Percentiles rank a stretch among this genome's conserved stretches.
Evolutionary conservation across 2,888 invertebrate genomes (phyloP).

Genomic region (Trissoscelio sp.): DNA sequence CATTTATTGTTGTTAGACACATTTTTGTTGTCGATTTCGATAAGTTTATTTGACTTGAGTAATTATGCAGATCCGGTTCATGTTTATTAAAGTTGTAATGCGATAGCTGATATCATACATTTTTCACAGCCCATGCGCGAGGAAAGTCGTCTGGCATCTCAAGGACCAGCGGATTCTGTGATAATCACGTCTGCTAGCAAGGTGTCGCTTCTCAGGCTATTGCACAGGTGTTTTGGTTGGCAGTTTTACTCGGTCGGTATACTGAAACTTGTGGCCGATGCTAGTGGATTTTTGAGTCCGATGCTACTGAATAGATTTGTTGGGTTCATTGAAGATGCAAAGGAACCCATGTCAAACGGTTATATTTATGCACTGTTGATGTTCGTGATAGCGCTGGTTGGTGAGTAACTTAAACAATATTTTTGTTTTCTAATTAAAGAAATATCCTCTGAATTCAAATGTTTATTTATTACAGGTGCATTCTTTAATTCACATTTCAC

Average conservation of each 20-base stretch:
- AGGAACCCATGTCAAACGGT: slow-evolving; percentile 87
- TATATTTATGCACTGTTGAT: slow-evolving; percentile 88
- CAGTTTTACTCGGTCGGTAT: slow-evolving; percentile 94
- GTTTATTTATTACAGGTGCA: slow-evolving; percentile 85
- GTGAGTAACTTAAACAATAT: slow-evolving; percentile 84
- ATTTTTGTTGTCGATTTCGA: not conserved
- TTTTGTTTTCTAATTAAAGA: not conserved
- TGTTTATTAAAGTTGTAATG: slow-evolving; percentile 6
- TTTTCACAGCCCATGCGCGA: slow-evolving; percentile 63
- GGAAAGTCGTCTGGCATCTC: slow-evolving; percentile 16
- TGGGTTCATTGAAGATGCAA: slow-evolving; percentile 89
- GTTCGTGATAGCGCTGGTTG: slow-evolving; percentile 87
- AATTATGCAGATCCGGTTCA: not conserved
- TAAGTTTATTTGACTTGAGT: slow-evolving; percentile 1
- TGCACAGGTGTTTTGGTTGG: slow-evolving; percentile 90
- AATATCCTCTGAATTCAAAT: not conserved
- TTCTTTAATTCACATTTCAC: slow-evolving; percentile 95
- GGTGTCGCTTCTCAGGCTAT: slow-evolving; percentile 87
- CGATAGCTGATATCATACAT: slow-evolving; percentile 1
- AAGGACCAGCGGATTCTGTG: slow-evolving; percentile 58
- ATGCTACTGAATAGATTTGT: slow-evolving; percentile 93
- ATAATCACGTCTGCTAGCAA: slow-evolving; percentile 77
- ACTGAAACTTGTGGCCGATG: slow-evolving; percentile 92
- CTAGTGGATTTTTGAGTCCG: slow-evolving; percentile 94
- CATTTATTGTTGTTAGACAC: no score